Evolutionary conservation across 2,888 invertebrate genomes (phyloP).

Genomic region (Eupelmus urozonus): DNA sequence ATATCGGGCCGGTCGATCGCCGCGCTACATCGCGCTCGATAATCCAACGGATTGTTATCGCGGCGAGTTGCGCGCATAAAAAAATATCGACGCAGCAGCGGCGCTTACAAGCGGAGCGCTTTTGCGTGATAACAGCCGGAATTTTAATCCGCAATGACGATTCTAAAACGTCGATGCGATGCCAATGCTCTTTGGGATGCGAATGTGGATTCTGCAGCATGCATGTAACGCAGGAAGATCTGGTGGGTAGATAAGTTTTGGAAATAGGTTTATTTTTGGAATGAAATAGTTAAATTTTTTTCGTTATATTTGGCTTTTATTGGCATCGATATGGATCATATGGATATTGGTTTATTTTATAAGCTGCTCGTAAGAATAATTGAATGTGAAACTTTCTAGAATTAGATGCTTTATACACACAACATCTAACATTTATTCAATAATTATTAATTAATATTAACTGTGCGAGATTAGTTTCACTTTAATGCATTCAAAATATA

Average conservation of each 20-base stretch:
- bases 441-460: too few relatives aligned
- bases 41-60: conserved; percentile 66
- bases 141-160: conserved; percentile 64
- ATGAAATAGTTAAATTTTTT: conserved; percentile 19
- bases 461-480: too few relatives aligned
- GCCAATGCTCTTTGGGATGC: conserved; percentile 12
- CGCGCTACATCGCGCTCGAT: conserved; percentile 60
- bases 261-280: conserved; percentile 9
- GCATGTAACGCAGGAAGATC: background rate
- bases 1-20: too few relatives aligned
- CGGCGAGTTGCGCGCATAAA: conserved; percentile 60
- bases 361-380: too few relatives aligned
- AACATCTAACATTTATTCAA: too few relatives aligned
- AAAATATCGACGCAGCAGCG: conserved; percentile 51
- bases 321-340: too few relatives aligned
- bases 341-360: too few relatives aligned
- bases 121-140: conserved; percentile 66
- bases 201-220: too few relatives aligned
- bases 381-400: too few relatives aligned
- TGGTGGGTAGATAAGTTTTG: conserved; percentile 18
- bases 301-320: too few relatives aligned
- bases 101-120: conserved; percentile 37
- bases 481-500: too few relatives aligned
- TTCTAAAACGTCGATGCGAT: conserved; percentile 30
- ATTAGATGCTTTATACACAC: too few relatives aligned